Percentiles rank a stretch among this genome's conserved stretches.
Conservation (phyloP, 2,888 invertebrate genomes). For the Torymus tubicola region DNA sequence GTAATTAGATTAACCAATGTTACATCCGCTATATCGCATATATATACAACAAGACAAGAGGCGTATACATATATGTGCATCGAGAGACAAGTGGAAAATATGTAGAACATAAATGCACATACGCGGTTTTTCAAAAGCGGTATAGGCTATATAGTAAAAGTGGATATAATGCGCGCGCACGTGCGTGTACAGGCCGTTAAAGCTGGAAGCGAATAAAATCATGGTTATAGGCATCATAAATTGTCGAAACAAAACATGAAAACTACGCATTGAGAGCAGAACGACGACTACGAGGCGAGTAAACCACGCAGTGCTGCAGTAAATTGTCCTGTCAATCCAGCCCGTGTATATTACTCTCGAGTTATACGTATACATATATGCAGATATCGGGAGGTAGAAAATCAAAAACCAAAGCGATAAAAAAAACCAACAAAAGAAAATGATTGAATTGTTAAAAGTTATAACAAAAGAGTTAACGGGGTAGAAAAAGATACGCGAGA, state of each 20-base stretch:
- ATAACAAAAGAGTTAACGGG: not conserved
- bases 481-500: too few relatives aligned
- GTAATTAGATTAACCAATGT: too few relatives aligned
- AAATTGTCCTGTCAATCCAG: slow-evolving; percentile 2
- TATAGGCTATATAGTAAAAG: too few relatives aligned
- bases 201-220: slow-evolving; percentile 17
- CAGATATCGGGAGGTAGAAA: not conserved
- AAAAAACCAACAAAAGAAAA: not conserved
- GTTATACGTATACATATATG: not conserved
- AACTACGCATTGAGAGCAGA: not conserved
- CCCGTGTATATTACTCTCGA: too few relatives aligned
- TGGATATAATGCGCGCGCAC: not conserved
- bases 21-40: too few relatives aligned
- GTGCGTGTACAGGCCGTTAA: slow-evolving; percentile 10
- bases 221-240: slow-evolving; percentile 6
- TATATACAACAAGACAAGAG: too few relatives aligned
- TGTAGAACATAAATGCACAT: too few relatives aligned
- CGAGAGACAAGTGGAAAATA: too few relatives aligned
- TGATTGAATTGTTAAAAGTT: not conserved
- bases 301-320: not conserved
- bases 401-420: too few relatives aligned
- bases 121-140: too few relatives aligned
- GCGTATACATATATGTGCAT: too few relatives aligned
- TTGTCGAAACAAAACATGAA: too few relatives aligned
- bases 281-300: not conserved